phyloP scores from a whole-genome alignment of 2,113 vertebrate genomes.

The Archilochus colubris region DNA sequence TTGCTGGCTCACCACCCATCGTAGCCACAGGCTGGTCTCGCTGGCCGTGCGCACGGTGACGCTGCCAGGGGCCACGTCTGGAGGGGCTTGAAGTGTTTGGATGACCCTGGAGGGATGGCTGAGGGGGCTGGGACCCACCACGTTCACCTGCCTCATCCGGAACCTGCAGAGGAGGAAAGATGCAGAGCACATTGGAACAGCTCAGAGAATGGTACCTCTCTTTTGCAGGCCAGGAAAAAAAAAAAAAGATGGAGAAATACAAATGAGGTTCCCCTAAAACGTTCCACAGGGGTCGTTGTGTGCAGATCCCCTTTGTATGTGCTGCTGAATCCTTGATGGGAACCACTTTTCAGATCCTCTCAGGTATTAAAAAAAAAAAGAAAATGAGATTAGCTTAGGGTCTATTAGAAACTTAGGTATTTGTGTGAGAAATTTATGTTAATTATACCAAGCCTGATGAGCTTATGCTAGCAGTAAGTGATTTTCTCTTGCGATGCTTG shows the following conservation, averaged over 20 bases:
- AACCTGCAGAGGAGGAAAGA: conserved; percentile 77
- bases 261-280: not conserved
- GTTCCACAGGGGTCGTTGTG: not conserved
- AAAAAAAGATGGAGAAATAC: not conserved
- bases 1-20: conserved; percentile 86
- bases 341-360: not conserved
- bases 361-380: not conserved
- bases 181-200: fast-evolving
- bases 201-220: fast-evolving
- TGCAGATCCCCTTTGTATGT: not conserved
- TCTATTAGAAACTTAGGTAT: conserved; percentile 62
- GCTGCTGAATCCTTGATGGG: not conserved
- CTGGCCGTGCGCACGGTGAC: conserved; percentile 86
- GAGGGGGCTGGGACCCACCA: conserved; percentile 85
- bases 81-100: conserved; percentile 92
- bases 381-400: conserved; percentile 41
- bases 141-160: conserved; percentile 89
- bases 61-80: conserved; percentile 85
- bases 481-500: conserved; percentile 41
- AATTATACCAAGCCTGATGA: conserved; percentile 62
- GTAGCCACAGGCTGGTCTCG: conserved; percentile 89
- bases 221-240: not conserved
- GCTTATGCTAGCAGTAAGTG: conserved; percentile 61
- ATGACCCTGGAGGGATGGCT: conserved; percentile 90
- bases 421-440: conserved; percentile 62